Evolutionary conservation across 1,140 invertebrate species (phyloP), one percentile per base, ranked within the genome.

Genomic region (Drosophila nikananu): DNA sequence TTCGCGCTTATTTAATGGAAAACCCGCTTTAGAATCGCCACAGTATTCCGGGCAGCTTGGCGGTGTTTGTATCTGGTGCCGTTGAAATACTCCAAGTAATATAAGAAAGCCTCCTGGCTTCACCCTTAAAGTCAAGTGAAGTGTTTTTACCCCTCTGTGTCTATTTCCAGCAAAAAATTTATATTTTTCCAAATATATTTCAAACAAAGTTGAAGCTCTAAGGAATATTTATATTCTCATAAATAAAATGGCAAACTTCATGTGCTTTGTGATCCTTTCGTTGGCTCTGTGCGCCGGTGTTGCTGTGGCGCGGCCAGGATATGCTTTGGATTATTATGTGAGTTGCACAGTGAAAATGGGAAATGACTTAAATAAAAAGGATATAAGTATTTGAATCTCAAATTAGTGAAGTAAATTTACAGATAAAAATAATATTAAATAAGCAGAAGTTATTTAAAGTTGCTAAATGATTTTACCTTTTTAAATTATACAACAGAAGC

Each of bases 261-360:
- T 82, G 84, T 86, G 79, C 77, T 86, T 91, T 39, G 74, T 83
- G 58, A 77, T 92, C 66, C 78, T 93, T 59, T 79, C 82, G 48
- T 51, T 93, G 64, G 80, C 87, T 17, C 49, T 93, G 39, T 92
- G 71, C 55, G 81, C 81, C 52, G 81, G 65, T 63, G 73, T 80
- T 15, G 82, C 77, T 27, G 61, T 92, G 49, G 91, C 92, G 48
- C 74, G 73, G 54, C 92, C 92, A 80, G 91, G 92, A 84, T 93
- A 93, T 62, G 92, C 86, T 62, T 83, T 93, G 76, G 92, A 93
- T 77, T 93, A 93, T 63, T 93, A 93, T 87, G 92, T 93, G 91
- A 93, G 92, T 92, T 62, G 17, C 10, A 1, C 9, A 62, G 37
- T 42, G 54, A 27, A 25, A 15, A n/a, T 8, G 12, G 9, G 3